These are phyloP conservation scores for Pinctada fucata DNA, from an alignment of 2,888 invertebrate species.

Conservation along the genomic window DNA sequence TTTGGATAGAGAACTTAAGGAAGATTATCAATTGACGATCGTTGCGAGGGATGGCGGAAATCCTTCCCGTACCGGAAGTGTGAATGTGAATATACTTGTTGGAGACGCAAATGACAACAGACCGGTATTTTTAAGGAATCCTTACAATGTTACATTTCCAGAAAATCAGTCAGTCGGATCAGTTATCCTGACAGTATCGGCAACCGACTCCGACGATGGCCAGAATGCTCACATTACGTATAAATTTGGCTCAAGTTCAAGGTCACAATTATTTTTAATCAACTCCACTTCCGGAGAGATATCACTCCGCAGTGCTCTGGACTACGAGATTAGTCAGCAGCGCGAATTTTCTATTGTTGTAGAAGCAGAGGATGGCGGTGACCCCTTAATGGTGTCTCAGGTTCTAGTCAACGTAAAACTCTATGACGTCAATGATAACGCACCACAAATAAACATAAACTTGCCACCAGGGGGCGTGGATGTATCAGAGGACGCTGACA, in stretches of 20 bases:
- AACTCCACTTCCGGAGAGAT: constrained; percentile 92
- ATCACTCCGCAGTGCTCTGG: constrained; percentile 86
- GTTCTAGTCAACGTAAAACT: constrained; percentile 80
- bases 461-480: constrained; percentile 85
- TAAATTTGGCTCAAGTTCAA: constrained; percentile 64
- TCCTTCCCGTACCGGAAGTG: constrained; percentile 52
- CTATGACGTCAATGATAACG: constrained; percentile 91
- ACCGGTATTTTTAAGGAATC: constrained; percentile 48
- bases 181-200: constrained; percentile 81
- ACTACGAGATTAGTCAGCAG: constrained; percentile 87
- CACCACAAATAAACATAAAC: constrained; percentile 89
- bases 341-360: constrained; percentile 86
- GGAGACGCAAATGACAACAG: constrained; percentile 60
- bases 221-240: constrained; percentile 82
- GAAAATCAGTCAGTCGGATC: constrained; percentile 51
- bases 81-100: constrained; percentile 49
- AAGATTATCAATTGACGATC: constrained; percentile 58
- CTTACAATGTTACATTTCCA: constrained; percentile 45
- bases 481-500: constrained; percentile 83
- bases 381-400: constrained; percentile 51
- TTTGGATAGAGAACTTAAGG: constrained; percentile 62
- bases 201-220: constrained; percentile 90
- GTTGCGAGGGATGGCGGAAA: constrained; percentile 60
- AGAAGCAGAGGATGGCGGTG: constrained; percentile 61
- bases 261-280: constrained; percentile 77